Conservation (phyloP, 2,797 vertebrate species). For the Philypnodon macrostomus region DNA sequence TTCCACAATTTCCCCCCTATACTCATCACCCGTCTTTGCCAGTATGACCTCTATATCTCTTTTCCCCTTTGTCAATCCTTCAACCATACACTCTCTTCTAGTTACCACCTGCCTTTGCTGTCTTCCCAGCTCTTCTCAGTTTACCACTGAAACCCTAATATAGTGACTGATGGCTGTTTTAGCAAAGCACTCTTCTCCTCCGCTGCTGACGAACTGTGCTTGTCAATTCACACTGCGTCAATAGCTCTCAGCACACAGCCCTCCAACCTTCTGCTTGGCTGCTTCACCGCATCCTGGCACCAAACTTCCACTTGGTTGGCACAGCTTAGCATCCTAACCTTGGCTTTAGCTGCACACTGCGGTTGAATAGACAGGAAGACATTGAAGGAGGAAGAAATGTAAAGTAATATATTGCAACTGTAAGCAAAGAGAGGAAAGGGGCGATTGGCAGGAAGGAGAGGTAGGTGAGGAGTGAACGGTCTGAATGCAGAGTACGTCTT, state of each 20-base stretch:
- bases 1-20: background rate
- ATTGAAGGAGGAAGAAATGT: conserved; percentile 18
- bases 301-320: conserved; percentile 22
- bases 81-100: conserved; percentile 3
- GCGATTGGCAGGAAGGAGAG: background rate
- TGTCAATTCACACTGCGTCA: conserved; percentile 26
- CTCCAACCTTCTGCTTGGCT: conserved; percentile 36
- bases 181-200: background rate
- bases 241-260: conserved; percentile 38
- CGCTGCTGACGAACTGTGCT: conserved; percentile 4
- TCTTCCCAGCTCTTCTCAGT: background rate
- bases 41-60: conserved; percentile 25
- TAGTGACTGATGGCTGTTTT: conserved; percentile 12
- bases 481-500: conserved; percentile 65
- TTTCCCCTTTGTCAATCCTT: conserved; percentile 10
- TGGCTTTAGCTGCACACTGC: conserved; percentile 53
- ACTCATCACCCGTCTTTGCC: conserved; percentile 4
- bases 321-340: conserved; percentile 37
- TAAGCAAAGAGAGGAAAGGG: background rate
- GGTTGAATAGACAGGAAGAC: conserved; percentile 54
- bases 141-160: conserved; percentile 5
- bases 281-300: conserved; percentile 22
- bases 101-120: conserved; percentile 1
- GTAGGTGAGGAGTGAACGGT: conserved; percentile 30
- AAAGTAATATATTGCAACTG: too few species aligned